Evolutionary conservation across 2,888 invertebrate genomes (phyloP), one percentile per base, ranked within the genome.

Genomic region (Erynnis tages): DNA sequence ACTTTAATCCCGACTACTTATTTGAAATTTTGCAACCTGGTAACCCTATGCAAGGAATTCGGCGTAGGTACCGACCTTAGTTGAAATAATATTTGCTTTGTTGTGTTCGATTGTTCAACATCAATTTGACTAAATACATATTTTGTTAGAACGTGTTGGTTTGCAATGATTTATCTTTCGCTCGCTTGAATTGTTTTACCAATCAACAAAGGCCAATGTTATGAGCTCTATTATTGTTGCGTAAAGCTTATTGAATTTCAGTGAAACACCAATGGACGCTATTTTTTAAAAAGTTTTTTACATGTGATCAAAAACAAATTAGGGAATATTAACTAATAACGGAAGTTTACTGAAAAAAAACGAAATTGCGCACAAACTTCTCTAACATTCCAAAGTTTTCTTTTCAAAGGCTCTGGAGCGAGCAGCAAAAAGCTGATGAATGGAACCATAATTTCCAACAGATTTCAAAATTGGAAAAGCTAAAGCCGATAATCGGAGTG

Each of bases 1-100:
- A n/a, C n/a, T n/a, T n/a, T n/a, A n/a, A n/a, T n/a, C n/a, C n/a
- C n/a, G n/a, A n/a, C n/a, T n/a, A n/a, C n/a, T n/a, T n/a, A n/a
- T n/a, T n/a, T n/a, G n/a, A n/a, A n/a, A n/a, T n/a, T n/a, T n/a
- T n/a, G n/a, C n/a, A n/a, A n/a, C n/a, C n/a, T n/a, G n/a, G n/a
- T n/a, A n/a, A n/a, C n/a, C n/a, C n/a, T n/a, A n/a, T n/a, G n/a
- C n/a, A n/a, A n/a, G 67, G 66, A 71, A 73, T 66, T 73, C 65
- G 69, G 78, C 78, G 76, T 76, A 80, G 80, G 80, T 70, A 70
- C 66, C 70, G 73, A 69, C 80, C 82, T 79, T 68, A 68, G 60
- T 75, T 60, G 67, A 76, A 80, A 43, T 35, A 78, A 49, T 41
- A 32, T 41, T 34, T 41, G 41, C 8, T 49, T 49, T 49, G 49